These are phyloP conservation scores for Drosophila fungiperda DNA, from an alignment of 2,888 invertebrate species.

Conservation along the genomic window DNA sequence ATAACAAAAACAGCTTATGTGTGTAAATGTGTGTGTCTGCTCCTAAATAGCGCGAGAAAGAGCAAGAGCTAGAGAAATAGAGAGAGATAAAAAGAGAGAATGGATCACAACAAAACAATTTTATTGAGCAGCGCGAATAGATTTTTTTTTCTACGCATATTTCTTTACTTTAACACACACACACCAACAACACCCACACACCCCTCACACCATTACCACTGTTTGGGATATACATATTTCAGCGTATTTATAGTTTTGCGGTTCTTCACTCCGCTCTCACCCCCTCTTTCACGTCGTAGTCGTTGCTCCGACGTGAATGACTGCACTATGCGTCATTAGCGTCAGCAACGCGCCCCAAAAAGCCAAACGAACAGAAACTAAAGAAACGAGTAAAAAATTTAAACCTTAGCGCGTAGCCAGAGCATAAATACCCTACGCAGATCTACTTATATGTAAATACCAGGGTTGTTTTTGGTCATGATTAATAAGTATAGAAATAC, in stretches of 20 bases:
- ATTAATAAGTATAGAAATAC: not conserved
- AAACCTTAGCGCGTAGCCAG: not conserved
- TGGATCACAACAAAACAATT: constrained; percentile 20
- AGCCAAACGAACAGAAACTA: constrained; percentile 10
- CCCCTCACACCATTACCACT: not conserved
- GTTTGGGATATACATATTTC: not conserved
- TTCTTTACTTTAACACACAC: constrained; percentile 13
- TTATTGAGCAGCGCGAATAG: constrained; percentile 30
- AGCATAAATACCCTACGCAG: constrained; percentile 1
- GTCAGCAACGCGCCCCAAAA: constrained; percentile 36
- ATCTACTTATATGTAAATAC: not conserved
- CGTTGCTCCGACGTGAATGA: constrained; percentile 30
- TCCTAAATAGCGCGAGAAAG: not conserved
- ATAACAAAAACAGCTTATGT: constrained; percentile 1
- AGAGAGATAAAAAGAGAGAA: not conserved
- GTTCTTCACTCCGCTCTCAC: not conserved
- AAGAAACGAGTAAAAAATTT: constrained; percentile 20
- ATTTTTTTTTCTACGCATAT: constrained; percentile 30
- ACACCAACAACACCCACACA: not conserved
- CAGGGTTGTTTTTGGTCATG: not conserved
- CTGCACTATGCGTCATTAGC: constrained; percentile 56
- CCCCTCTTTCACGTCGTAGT: not conserved
- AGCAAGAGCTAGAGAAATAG: not conserved
- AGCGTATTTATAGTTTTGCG: constrained; percentile 46
- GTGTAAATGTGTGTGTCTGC: not conserved